Percentiles rank a stretch among this genome's conserved stretches.
Evolutionary conservation across 2,888 invertebrate species (phyloP).

Genomic region (Plagodis dolabraria): DNA sequence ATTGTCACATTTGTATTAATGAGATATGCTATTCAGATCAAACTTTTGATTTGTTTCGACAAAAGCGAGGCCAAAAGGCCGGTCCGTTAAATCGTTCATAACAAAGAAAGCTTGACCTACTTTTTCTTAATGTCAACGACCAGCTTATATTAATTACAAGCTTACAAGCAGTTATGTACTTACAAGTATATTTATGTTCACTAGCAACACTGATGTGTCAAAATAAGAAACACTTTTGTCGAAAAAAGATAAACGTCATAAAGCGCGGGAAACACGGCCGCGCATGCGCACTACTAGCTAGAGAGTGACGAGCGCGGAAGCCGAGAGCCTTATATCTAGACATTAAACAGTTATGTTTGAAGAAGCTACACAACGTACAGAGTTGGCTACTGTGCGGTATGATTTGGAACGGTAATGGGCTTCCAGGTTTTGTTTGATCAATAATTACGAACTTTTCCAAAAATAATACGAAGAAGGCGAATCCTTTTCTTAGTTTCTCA

Average conservation of each 20-base stretch:
- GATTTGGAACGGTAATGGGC: slow-evolving; percentile 26
- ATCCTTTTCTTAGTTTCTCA: too few relatives aligned
- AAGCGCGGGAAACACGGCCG: slow-evolving; percentile 66
- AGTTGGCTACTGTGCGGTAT: slow-evolving; percentile 47
- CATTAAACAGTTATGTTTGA: slow-evolving; percentile 80
- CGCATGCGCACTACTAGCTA: slow-evolving; percentile 62
- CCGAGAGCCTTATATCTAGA: slow-evolving; percentile 75
- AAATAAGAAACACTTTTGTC: slow-evolving; percentile 48
- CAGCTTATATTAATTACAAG: slow-evolving; percentile 51
- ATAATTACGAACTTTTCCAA: too few relatives aligned
- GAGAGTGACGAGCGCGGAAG: slow-evolving; percentile 81
- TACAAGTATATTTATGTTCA: slow-evolving; percentile 46
- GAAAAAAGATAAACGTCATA: slow-evolving; percentile 47
- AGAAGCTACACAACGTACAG: slow-evolving; percentile 58
- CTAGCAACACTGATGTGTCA: slow-evolving; percentile 57
- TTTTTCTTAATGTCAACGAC: slow-evolving; percentile 54
- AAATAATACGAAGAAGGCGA: too few relatives aligned
- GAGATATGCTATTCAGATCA: neutral
- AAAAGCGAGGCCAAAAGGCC: slow-evolving; percentile 41
- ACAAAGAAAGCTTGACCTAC: slow-evolving; percentile 63
- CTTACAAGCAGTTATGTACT: slow-evolving; percentile 38
- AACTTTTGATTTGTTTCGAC: slow-evolving; percentile 35
- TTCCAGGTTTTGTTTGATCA: too few relatives aligned
- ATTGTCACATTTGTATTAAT: too few relatives aligned
- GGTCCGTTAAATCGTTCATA: slow-evolving; percentile 47